Base-by-base conservation (phyloP, 1,140 invertebrate genomes). In the Pomacea maculata region DNA sequence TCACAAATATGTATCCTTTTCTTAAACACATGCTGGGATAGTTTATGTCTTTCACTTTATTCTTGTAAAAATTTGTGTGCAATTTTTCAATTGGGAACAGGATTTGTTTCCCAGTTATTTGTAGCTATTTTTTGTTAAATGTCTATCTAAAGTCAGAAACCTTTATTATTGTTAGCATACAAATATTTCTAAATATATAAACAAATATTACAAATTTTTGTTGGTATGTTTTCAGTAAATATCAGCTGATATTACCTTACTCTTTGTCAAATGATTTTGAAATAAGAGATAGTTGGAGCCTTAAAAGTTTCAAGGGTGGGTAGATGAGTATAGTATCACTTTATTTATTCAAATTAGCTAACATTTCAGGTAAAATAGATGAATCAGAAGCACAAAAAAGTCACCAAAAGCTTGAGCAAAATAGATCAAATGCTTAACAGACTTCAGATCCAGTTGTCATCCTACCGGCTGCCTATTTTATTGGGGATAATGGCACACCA, bases 391-490 rank as follows among this genome's bases (percentile, higher is more conserved):
- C 21, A 45, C 34, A 19, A 12, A 9, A 29, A 52, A 11, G 67
- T 21, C 5, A 70, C n/a, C 25, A 17, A 12, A 68, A 45, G 63
- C 21, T 12, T 9, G n/a, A 17, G 45, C 72, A 45, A 29, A 57
- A 17, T 21, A 6, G 15, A 67, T 15, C 19, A 74, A 63, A 9
- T 65, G 25, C 78, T 72, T 57, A 75, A 25, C 15, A 52, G 67
- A 5, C 73, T 34, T 34, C 71, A 96, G 96, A 96, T 93, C 95
- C 96, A 92, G 91, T 96, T 79, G 94, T 96, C 57, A 94, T 95
- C 55, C 93, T 96, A 34, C 96, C 96, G 63, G 96, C 95, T 0
- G 88, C 96, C n/a, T 97, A 95, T 91, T 97, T 97, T 87, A 97
- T 97, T 89, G 95, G 95, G 12, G 92, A 94, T 57, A 94, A 94